phyloP scores from a whole-genome alignment of 2,797 vertebrate genomes.

The Ispidina lecontei region DNA sequence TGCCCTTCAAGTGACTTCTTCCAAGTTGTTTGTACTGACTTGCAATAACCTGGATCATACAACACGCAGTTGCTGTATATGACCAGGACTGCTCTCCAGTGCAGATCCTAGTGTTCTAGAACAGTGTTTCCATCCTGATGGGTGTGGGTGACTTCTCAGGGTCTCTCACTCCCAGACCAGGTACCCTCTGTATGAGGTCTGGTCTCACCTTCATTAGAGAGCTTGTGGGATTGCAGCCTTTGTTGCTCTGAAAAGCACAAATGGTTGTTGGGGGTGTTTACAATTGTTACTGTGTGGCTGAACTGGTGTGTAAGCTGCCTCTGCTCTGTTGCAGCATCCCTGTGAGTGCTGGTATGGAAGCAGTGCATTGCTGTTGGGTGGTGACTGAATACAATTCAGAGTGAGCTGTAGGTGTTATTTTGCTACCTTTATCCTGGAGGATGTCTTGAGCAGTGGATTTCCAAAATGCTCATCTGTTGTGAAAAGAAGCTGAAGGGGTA shows the following conservation, averaged over 20 bases:
- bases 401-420: neutral
- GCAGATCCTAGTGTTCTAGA: neutral
- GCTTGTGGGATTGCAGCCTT: neutral
- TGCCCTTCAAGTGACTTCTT: slow-evolving; percentile 52
- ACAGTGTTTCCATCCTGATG: neutral
- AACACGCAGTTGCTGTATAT: neutral
- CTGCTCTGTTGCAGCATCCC: neutral
- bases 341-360: neutral
- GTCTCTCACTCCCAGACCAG: neutral
- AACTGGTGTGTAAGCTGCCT: neutral
- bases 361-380: neutral
- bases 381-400: neutral
- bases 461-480: neutral
- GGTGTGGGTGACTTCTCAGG: neutral
- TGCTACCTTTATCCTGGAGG: neutral
- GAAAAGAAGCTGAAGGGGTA: neutral
- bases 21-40: neutral
- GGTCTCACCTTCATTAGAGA: neutral
- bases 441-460: neutral
- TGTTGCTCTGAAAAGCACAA: neutral
- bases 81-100: neutral
- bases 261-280: neutral
- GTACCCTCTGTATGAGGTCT: neutral
- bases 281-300: neutral
- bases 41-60: neutral